Evolutionary conservation across 2,888 invertebrate species (phyloP), one percentile per base, ranked within the genome.

Genomic region (Plebejus anna): DNA sequence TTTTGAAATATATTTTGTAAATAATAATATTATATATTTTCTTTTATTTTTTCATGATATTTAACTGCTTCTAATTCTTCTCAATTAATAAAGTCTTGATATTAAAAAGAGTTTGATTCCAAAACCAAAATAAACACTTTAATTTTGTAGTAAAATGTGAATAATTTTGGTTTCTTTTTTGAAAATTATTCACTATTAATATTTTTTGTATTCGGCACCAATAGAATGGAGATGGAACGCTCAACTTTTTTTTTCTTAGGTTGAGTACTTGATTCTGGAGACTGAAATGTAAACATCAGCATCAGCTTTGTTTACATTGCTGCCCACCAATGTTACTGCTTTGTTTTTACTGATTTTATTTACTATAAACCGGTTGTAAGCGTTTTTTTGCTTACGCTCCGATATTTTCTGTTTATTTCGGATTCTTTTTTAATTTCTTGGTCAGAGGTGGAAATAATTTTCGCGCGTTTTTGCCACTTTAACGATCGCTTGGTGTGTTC

Each of bases 391-490:
- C 13, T 66, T 32, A 16, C 66, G 66, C 66, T 4, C 32, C 32
- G 32, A 13, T 66, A 4, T 36, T 36, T 36, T 66, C 7, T 32
- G 13, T 32, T 66, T 28, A 5, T 66, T 32, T 66, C 1, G 32
- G 66, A 5, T 32, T 66, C n/a, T 9, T 22, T 16, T 66, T 13
- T 13, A 66, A 66, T 5, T 32, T 16, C 16, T 5, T 1, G 5
- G 4, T 32, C 1, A 16, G 7, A 6, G 66, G 66, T 11, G 28
- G n/a, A 61, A 9, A 61, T 66, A 11, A 28, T 36, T 66, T 66
- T 66, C 13, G 66, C 66, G 66, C 66, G 66, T 66, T 36, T 66
- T 66, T 66, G 66, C 66, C 13, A 66, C 66, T 66, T 66, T 66
- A 66, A 66, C 66, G 66, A 66, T 66, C 66, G 66, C 66, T 66